Evolutionary conservation across 2,113 vertebrate species (phyloP).

Genomic region (Sylvicapra grimmia): DNA sequence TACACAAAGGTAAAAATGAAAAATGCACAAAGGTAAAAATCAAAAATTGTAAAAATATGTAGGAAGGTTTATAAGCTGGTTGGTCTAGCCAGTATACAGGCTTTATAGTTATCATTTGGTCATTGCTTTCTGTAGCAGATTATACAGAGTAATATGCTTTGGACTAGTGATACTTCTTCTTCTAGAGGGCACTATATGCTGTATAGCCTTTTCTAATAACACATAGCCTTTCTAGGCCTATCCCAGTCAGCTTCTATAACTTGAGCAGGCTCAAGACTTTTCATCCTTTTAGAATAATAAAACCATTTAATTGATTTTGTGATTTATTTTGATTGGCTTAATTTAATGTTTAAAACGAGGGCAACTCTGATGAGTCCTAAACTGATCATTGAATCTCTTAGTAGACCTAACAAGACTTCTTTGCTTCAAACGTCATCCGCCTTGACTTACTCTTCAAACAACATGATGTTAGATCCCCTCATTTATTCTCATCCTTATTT

Average conservation of each 20-base stretch:
- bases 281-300: not conserved
- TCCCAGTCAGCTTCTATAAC: not conserved
- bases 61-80: not conserved
- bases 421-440: not conserved
- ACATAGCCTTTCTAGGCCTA: not conserved
- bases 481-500: not conserved
- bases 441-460: not conserved
- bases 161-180: not conserved
- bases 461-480: not conserved
- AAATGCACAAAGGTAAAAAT: not conserved
- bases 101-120: not conserved
- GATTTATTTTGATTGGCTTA: not conserved
- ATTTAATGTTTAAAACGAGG: not conserved
- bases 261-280: not conserved
- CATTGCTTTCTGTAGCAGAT: not conserved
- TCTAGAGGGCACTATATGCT: not conserved
- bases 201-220: not conserved
- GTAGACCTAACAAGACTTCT: not conserved
- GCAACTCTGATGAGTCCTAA: not conserved
- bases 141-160: not conserved
- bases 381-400: not conserved
- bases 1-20: not conserved
- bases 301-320: not conserved
- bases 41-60: not conserved
- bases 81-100: not conserved